phyloP scores from a whole-genome alignment of 92 coral and sea anemone species.

The Epizoanthus illoricatus region DNA sequence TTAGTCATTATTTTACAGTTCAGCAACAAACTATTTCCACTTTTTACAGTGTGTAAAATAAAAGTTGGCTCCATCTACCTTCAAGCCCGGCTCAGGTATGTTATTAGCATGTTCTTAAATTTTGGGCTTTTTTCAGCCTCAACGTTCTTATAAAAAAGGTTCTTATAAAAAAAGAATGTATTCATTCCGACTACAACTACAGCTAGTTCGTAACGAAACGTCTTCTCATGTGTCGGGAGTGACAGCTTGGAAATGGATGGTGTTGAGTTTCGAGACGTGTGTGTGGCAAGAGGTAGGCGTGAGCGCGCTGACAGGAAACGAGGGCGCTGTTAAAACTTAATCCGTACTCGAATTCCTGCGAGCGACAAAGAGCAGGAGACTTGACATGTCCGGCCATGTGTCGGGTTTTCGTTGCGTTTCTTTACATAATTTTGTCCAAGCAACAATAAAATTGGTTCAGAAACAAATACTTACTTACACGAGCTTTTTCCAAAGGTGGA shows the following conservation, averaged over 20 bases:
- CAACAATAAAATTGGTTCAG: not conserved
- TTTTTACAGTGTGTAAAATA: no score
- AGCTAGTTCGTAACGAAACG: no score
- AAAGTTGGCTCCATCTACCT: no score
- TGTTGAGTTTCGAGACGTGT: constrained; percentile 28
- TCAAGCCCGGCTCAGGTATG: no score
- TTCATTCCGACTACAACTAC: no score
- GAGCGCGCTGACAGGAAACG: constrained; percentile 32
- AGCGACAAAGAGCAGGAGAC: constrained; percentile 37
- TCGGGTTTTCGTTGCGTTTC: constrained; percentile 13
- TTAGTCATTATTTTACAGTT: no score
- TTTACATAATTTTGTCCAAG: constrained; percentile 17
- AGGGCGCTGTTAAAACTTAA: constrained; percentile 29
- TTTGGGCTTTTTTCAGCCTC: no score
- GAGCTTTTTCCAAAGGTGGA: not conserved
- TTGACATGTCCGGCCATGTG: constrained; percentile 31
- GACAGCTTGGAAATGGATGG: constrained; percentile 7
- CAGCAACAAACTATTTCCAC: no score
- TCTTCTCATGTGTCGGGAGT: no score
- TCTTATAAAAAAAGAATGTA: no score
- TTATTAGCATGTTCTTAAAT: no score
- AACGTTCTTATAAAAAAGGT: no score
- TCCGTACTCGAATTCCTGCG: constrained; percentile 41
- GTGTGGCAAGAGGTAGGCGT: constrained; percentile 25
- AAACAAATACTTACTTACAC: not conserved